Conservation (phyloP, 2,797 vertebrate species). For the Parotocinclus haroldoi region DNA sequence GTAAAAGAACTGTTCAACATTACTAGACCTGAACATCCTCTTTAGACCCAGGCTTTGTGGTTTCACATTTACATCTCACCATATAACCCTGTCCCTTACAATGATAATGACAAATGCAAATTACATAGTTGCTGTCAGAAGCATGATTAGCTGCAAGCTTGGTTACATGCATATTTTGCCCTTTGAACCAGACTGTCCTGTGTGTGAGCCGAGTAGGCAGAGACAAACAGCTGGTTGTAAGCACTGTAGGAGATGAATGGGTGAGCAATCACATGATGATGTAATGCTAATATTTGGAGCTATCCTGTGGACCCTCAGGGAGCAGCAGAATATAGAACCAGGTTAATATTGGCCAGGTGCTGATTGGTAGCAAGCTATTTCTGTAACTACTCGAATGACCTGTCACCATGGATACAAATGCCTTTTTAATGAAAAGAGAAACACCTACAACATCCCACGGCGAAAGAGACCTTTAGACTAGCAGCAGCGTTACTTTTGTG, state of each 20-base stretch:
- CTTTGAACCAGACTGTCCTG: too few relatives aligned
- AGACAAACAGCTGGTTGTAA: constrained; percentile 14
- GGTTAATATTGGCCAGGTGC: constrained; percentile 24
- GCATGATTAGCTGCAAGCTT: too few relatives aligned
- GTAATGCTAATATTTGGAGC: constrained; percentile 34
- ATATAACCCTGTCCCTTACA: too few relatives aligned
- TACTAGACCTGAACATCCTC: too few relatives aligned
- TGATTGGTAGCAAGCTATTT: constrained; percentile 37
- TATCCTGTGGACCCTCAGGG: constrained; percentile 24
- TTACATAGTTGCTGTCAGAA: too few relatives aligned
- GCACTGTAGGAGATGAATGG: background rate
- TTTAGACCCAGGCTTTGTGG: too few relatives aligned
- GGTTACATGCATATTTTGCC: too few relatives aligned
- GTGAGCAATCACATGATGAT: constrained; percentile 25
- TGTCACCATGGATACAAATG: constrained; percentile 48
- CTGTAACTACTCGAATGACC: constrained; percentile 41
- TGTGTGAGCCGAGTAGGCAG: too few relatives aligned
- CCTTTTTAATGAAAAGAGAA: constrained; percentile 42
- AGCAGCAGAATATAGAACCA: constrained; percentile 22
- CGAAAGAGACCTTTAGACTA: constrained; percentile 14
- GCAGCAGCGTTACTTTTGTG: too few relatives aligned
- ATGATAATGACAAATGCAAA: too few relatives aligned
- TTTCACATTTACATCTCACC: too few relatives aligned
- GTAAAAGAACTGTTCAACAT: too few relatives aligned
- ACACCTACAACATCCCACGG: constrained; percentile 26